Conservation (phyloP, 2,888 invertebrate genomes). For the Pteria penguin region DNA sequence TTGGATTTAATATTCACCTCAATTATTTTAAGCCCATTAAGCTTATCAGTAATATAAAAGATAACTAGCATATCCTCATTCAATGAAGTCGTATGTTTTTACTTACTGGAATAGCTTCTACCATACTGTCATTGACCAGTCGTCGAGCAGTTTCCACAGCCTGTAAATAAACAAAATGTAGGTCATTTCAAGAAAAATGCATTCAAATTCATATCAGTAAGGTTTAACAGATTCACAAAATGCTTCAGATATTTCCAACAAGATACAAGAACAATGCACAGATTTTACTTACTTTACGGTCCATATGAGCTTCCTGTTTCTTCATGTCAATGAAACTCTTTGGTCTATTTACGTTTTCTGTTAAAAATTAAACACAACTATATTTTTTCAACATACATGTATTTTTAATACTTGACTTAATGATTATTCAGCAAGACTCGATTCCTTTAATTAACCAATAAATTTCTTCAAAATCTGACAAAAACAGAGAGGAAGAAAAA, state of each 20-base stretch:
- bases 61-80: too few species aligned
- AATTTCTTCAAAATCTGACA: neutral
- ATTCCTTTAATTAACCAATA: neutral
- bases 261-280: neutral
- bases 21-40: too few species aligned
- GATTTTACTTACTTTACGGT: conserved; percentile 81
- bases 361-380: conserved; percentile 52
- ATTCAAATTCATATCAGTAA: neutral
- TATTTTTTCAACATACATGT: too few species aligned
- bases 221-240: neutral
- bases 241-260: neutral
- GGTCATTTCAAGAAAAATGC: neutral
- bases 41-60: too few species aligned
- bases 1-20: too few species aligned
- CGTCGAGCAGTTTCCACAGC: conserved; percentile 75
- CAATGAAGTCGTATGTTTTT: too few species aligned
- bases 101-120: conserved; percentile 83
- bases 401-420: neutral
- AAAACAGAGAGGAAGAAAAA: neutral
- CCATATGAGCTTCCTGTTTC: conserved; percentile 91
- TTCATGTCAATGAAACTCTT: conserved; percentile 91
- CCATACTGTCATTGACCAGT: conserved; percentile 84
- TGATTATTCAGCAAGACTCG: neutral
- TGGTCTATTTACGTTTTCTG: conserved; percentile 92
- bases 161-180: too few species aligned